phyloP scores from a whole-genome alignment of 2,888 invertebrate species.

The Yponomeuta plumbellus region DNA sequence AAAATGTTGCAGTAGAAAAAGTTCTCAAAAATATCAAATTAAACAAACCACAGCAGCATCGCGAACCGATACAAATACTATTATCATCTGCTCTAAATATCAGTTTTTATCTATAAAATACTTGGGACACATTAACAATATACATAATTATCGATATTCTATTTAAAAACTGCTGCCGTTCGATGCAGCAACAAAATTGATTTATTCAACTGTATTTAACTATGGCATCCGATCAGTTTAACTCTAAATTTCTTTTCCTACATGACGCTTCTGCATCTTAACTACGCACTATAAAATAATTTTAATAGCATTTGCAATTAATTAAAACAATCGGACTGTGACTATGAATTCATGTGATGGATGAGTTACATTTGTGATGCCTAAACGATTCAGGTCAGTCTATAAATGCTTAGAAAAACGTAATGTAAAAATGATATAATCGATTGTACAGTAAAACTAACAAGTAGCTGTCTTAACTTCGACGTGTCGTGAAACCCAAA shows the following conservation, averaged over 20 bases:
- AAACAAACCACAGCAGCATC: constrained; percentile 35
- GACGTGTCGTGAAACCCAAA: constrained; percentile 41
- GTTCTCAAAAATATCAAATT: constrained; percentile 32
- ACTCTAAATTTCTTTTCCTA: constrained; percentile 22
- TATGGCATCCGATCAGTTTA: constrained; percentile 28
- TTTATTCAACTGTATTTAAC: constrained; percentile 14
- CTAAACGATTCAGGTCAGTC: constrained; percentile 39
- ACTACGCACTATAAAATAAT: constrained; percentile 31
- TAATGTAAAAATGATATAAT: constrained; percentile 26
- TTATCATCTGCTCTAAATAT: constrained; percentile 39
- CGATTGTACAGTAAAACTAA: constrained; percentile 26
- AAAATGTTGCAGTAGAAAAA: background rate
- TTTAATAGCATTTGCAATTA: constrained; percentile 28
- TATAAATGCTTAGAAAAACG: constrained; percentile 40
- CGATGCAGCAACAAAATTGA: constrained; percentile 45
- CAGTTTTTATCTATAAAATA: constrained; percentile 47
- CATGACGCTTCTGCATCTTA: constrained; percentile 41
- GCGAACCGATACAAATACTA: constrained; percentile 36
- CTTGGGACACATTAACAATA: constrained; percentile 38
- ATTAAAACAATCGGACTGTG: background rate
- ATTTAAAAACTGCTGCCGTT: constrained; percentile 55
- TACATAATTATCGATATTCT: constrained; percentile 25
- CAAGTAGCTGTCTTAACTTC: constrained; percentile 17
- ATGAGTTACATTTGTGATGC: constrained; percentile 48
- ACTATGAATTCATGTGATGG: constrained; percentile 48